A percentile compares a stretch with the other conserved stretches of the same genome.
phyloP scores from a whole-genome alignment of 2,797 vertebrate genomes.

The Rhincodon typus region DNA sequence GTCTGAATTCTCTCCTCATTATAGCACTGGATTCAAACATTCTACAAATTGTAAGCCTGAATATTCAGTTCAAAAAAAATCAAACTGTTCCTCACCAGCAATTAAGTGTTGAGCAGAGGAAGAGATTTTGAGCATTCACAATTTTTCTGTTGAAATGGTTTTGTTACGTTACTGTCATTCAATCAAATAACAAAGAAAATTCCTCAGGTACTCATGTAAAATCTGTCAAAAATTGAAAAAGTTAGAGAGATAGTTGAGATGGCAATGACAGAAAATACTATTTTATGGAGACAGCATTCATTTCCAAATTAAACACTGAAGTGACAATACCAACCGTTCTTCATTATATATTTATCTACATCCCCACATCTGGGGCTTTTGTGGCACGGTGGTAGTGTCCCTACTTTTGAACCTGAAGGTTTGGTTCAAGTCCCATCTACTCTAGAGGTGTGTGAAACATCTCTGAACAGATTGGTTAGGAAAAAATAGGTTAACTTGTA shows the following conservation, averaged over 20 bases:
- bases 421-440: no score
- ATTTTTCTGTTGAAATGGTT: not conserved
- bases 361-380: no score
- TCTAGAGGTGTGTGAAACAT: no score
- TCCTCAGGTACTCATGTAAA: not conserved
- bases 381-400: no score
- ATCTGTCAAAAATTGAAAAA: not conserved
- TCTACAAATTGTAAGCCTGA: not conserved
- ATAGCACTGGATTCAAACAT: not conserved
- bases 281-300: no score
- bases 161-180: not conserved
- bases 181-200: not conserved
- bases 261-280: not conserved
- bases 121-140: not conserved
- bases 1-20: not conserved
- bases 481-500: no score
- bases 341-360: no score
- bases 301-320: no score
- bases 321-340: no score
- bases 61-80: not conserved
- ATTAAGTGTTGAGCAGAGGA: not conserved
- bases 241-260: no score
- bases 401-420: no score
- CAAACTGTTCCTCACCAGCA: not conserved
- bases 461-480: no score